Conservation (phyloP, 2,113 vertebrate species). For the Eulemur rufifrons region DNA sequence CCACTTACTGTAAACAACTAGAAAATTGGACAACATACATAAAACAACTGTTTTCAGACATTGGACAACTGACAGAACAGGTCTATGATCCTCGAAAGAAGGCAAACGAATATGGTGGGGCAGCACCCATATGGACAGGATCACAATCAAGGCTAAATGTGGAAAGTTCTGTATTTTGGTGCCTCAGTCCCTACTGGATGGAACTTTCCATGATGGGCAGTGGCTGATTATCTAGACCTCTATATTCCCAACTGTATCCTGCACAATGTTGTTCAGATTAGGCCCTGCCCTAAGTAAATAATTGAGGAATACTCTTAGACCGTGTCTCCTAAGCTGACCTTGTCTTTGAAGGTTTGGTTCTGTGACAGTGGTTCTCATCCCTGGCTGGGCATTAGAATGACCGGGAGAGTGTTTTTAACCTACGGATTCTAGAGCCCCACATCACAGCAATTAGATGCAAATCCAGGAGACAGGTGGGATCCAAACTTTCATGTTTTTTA, state of each 20-base stretch:
- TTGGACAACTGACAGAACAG: background rate
- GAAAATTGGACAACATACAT: no score
- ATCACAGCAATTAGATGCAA: background rate
- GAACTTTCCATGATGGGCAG: no score
- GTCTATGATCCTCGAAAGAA: background rate
- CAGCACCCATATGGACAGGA: accelerated
- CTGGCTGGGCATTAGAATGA: background rate
- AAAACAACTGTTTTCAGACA: background rate
- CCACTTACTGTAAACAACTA: background rate
- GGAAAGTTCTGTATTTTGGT: background rate
- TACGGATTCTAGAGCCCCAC: background rate
- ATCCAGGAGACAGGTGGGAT: background rate
- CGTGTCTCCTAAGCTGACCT: background rate
- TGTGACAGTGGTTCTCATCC: background rate
- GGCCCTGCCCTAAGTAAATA: background rate
- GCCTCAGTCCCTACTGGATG: background rate
- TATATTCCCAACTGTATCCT: background rate
- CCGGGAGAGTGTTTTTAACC: background rate
- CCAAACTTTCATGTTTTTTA: background rate
- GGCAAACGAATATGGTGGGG: background rate
- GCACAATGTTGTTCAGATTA: background rate
- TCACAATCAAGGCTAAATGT: background rate
- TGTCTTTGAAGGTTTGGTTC: background rate
- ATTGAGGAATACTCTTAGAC: background rate
- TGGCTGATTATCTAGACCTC: background rate